phyloP scores from a whole-genome alignment of 1,140 invertebrate species.

The Conus ventricosus region DNA sequence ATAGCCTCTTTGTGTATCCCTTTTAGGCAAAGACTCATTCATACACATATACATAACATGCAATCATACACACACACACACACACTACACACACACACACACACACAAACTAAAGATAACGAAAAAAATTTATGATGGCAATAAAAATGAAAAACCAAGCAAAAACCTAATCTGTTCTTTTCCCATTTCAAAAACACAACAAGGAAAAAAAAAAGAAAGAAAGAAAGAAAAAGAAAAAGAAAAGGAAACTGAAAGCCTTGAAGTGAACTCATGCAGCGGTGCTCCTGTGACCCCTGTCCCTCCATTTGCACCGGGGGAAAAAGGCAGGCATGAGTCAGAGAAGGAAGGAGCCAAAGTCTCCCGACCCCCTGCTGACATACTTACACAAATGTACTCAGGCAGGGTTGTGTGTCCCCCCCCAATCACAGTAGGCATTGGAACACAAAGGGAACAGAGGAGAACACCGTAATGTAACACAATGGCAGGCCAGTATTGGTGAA shows the following conservation, averaged over 20 bases:
- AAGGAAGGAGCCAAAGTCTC: neutral
- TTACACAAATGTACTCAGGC: neutral
- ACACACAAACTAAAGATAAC: no score
- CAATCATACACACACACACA: no score
- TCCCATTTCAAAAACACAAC: neutral
- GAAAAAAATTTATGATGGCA: no score
- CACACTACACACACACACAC: no score
- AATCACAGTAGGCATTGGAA: neutral
- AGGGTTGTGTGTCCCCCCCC: neutral
- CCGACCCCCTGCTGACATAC: neutral
- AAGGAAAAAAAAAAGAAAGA: neutral
- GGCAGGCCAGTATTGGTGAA: neutral
- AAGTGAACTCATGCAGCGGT: neutral
- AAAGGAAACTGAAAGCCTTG: no score
- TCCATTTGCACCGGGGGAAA: no score
- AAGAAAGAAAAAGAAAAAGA: neutral
- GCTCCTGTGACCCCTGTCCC: neutral
- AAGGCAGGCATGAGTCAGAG: neutral
- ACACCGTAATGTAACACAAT: neutral
- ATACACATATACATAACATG: no score
- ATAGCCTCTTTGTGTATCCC: no score
- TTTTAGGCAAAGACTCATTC: no score
- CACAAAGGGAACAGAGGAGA: neutral
- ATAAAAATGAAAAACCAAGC: no score
- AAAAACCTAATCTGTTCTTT: no score